These are phyloP conservation scores for Leucoma salicis DNA, from an alignment of 2,888 invertebrate genomes.

Conservation along the genomic window DNA sequence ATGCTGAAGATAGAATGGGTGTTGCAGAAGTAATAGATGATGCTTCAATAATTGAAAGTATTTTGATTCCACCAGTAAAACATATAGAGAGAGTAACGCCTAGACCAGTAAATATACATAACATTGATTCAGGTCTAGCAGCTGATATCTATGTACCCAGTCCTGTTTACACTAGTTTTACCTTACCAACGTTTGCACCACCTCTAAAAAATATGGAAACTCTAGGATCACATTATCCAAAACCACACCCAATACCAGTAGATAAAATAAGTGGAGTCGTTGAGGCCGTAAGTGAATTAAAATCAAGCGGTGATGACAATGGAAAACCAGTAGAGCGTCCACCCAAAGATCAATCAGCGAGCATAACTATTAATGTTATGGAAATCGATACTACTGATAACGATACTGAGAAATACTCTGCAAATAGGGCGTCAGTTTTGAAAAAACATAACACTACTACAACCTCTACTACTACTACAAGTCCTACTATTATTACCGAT, in stretches of 20 bases:
- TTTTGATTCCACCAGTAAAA: constrained; percentile 58
- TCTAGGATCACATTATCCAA: constrained; percentile 83
- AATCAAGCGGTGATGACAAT: constrained; percentile 52
- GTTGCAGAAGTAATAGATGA: constrained; percentile 78
- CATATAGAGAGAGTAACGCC: constrained; percentile 55
- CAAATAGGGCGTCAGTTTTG: constrained; percentile 73
- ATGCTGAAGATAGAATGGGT: constrained; percentile 76
- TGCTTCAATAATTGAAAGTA: constrained; percentile 67
- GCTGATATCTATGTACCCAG: constrained; percentile 65
- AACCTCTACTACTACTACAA: constrained; percentile 30
- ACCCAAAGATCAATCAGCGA: constrained; percentile 75
- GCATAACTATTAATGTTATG: constrained; percentile 65
- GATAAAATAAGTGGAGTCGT: constrained; percentile 82
- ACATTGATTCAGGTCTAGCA: constrained; percentile 55
- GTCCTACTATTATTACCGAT: constrained; percentile 13
- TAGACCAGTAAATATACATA: constrained; percentile 53
- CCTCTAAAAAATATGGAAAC: constrained; percentile 83
- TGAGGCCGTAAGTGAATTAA: constrained; percentile 48
- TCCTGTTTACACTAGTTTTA: constrained; percentile 86
- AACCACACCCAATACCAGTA: constrained; percentile 86
- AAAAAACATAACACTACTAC: constrained; percentile 56
- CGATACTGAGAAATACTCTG: constrained; percentile 63
- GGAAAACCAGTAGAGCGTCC: constrained; percentile 70
- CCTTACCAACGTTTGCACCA: constrained; percentile 84
- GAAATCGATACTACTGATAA: constrained; percentile 59